Conservation (phyloP, 2,888 invertebrate genomes). For the Bibio marci region DNA sequence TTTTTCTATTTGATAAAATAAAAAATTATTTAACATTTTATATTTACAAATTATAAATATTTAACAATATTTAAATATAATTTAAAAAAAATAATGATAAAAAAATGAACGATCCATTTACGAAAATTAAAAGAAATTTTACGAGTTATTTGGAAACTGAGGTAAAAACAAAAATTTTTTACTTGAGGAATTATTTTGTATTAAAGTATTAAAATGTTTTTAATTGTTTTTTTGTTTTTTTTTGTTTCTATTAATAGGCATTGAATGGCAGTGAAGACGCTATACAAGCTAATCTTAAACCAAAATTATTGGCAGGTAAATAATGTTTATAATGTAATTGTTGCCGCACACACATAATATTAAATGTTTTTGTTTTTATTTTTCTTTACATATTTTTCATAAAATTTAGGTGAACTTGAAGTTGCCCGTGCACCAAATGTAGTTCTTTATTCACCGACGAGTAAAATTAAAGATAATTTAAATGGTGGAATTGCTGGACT, state of each 20-base stretch:
- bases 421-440: constrained; percentile 69
- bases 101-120: constrained; percentile 3
- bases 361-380: constrained; percentile 1
- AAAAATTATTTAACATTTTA: too few species aligned
- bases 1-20: too few species aligned
- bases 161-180: too few species aligned
- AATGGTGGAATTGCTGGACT: constrained; percentile 68
- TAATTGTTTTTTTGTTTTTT: too few species aligned
- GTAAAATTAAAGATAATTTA: constrained; percentile 40
- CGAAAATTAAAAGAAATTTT: constrained; percentile 4
- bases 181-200: too few species aligned
- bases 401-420: constrained; percentile 52
- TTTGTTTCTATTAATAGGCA: constrained; percentile 9
- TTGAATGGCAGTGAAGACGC: constrained; percentile 11
- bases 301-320: constrained; percentile 10
- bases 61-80: too few species aligned
- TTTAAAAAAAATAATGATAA: not conserved
- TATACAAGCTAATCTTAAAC: constrained; percentile 7
- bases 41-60: too few species aligned
- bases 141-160: constrained; percentile 5
- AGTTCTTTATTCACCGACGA: constrained; percentile 51
- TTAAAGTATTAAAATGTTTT: too few species aligned
- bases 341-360: not conserved
- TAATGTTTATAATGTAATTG: not conserved
- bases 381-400: not conserved